phyloP scores from a whole-genome alignment of 2,888 invertebrate genomes.

The Dusona sp. region DNA sequence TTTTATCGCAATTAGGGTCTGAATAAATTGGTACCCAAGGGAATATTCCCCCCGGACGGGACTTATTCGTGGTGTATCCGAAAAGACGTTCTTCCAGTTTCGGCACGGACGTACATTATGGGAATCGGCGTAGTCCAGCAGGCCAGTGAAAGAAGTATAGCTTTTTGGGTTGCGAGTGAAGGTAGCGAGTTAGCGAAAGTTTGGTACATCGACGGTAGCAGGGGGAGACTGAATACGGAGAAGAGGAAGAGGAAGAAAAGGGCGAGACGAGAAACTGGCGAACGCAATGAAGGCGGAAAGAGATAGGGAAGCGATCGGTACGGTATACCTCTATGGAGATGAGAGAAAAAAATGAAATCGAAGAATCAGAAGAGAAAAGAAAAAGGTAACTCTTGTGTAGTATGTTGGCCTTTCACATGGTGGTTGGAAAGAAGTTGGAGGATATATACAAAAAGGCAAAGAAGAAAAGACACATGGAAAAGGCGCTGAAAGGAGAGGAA shows the following conservation, averaged over 20 bases:
- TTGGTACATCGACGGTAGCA: conserved; percentile 60
- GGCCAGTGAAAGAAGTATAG: conserved; percentile 44
- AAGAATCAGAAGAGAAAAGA: conserved; percentile 22
- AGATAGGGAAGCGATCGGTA: conserved; percentile 63
- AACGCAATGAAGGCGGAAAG: conserved; percentile 55
- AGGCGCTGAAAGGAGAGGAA: conserved; percentile 35
- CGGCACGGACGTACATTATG: conserved; percentile 8
- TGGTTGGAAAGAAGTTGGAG: conserved; percentile 57
- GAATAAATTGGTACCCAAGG: neutral
- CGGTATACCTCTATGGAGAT: conserved; percentile 43
- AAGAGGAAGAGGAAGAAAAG: conserved; percentile 25
- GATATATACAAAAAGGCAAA: conserved; percentile 31
- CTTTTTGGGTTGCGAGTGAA: conserved; percentile 33
- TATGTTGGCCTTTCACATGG: conserved; percentile 56
- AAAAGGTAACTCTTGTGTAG: conserved; percentile 33
- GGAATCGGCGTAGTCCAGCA: conserved; percentile 8
- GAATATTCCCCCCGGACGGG: too few relatives aligned
- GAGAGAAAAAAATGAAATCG: conserved; percentile 34
- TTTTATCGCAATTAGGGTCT: neutral
- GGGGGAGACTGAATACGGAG: neutral
- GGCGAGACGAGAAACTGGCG: conserved; percentile 47
- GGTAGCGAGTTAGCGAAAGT: conserved; percentile 44
- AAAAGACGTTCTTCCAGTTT: neutral
- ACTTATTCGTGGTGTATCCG: neutral
- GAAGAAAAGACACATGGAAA: conserved; percentile 40